Conservation (phyloP, 2,113 vertebrate species). For the Turnix velox region DNA sequence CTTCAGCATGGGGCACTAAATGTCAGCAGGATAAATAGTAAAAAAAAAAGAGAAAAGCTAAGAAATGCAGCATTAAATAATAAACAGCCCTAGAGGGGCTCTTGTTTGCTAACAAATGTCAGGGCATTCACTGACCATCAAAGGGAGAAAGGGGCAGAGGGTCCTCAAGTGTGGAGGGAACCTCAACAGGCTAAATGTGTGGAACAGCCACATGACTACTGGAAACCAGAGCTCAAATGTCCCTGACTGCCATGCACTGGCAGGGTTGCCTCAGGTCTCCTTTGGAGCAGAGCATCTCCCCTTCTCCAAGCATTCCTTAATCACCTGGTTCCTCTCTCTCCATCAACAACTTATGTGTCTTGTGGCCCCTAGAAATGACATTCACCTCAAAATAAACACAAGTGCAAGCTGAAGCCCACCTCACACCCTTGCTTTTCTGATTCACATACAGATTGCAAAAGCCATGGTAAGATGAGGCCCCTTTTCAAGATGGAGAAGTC, state of each 20-base stretch:
- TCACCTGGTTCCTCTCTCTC: rapidly evolving
- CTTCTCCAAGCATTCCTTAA: not conserved
- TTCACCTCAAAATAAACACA: not conserved
- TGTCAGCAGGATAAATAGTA: not conserved
- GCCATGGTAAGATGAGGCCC: rapidly evolving
- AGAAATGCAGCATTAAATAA: not conserved
- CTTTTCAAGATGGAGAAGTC: rapidly evolving
- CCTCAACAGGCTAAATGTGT: not conserved
- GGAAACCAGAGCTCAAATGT: not conserved
- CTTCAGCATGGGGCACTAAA: rapidly evolving
- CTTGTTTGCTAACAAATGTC: not conserved
- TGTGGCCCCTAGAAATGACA: no score
- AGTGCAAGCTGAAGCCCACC: not conserved
- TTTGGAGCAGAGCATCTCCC: not conserved
- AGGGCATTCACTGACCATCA: not conserved
- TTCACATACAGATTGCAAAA: not conserved
- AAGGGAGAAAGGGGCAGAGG: not conserved
- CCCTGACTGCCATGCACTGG: rapidly evolving
- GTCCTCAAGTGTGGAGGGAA: not conserved
- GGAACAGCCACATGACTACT: not conserved
- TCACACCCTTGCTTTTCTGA: rapidly evolving
- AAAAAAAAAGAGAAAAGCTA: not conserved
- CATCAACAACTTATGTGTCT: not conserved
- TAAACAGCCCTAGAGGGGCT: not conserved
- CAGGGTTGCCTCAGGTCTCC: rapidly evolving